Percentiles rank a stretch among this genome's conserved stretches.
Conservation (phyloP, 2,888 invertebrate species). For the Eupeodes latifasciatus region DNA sequence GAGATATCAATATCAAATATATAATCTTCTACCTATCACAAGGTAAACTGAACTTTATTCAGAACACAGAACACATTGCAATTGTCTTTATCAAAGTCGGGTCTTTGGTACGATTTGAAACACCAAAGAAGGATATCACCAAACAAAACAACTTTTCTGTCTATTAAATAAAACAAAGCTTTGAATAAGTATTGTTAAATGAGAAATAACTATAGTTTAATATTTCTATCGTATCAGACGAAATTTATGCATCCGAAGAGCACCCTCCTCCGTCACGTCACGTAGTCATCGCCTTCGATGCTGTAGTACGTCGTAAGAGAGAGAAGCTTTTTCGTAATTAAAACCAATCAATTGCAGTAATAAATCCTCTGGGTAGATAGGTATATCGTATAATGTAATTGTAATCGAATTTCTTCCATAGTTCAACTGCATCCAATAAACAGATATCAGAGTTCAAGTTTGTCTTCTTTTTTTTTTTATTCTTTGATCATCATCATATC, state of each 20-base stretch:
- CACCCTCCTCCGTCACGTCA: no score
- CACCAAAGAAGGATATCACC: background rate
- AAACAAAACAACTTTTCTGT: background rate
- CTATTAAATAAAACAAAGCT: conserved; percentile 2
- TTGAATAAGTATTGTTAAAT: background rate
- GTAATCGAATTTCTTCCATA: conserved; percentile 35
- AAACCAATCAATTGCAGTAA: conserved; percentile 71
- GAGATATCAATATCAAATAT: conserved; percentile 8
- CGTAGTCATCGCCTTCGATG: no score
- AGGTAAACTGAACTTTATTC: conserved; percentile 7
- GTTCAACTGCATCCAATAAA: conserved; percentile 12
- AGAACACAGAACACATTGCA: background rate
- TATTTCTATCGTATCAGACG: conserved; percentile 2
- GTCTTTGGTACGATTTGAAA: background rate
- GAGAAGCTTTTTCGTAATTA: conserved; percentile 61
- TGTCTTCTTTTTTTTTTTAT: conserved; percentile 46
- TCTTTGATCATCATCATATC: conserved; percentile 68
- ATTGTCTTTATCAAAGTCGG: background rate
- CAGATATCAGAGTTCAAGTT: conserved; percentile 55
- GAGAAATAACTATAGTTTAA: conserved; percentile 13
- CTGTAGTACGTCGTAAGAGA: background rate
- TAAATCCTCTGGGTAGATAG: conserved; percentile 42
- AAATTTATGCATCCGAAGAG: background rate
- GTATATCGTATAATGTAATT: conserved; percentile 2
- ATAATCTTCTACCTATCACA: background rate